phyloP scores from a whole-genome alignment of 2,113 vertebrate genomes.

The Prionailurus bengalensis region DNA sequence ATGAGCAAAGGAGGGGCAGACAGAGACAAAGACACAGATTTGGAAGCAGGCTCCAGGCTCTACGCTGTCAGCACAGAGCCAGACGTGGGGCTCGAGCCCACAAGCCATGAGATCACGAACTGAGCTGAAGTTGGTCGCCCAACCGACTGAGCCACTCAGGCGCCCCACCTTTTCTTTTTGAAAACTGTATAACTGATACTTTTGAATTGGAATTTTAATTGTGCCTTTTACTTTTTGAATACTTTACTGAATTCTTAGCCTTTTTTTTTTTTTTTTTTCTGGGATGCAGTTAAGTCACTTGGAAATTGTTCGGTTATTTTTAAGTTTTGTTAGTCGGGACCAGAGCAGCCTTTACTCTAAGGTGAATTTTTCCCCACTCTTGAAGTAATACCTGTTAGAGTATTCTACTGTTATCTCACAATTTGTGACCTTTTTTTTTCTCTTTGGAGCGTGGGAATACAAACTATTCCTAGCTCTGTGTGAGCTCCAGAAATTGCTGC shows the following conservation, averaged over 20 bases:
- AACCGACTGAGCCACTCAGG: too few relatives aligned
- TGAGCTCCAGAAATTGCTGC: neutral
- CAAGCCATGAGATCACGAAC: too few relatives aligned
- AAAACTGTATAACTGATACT: neutral
- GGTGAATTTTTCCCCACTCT: neutral
- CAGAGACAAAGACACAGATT: too few relatives aligned
- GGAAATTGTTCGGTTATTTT: neutral
- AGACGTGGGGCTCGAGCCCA: too few relatives aligned
- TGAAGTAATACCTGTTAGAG: neutral
- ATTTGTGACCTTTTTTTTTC: neutral
- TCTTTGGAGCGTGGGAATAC: neutral
- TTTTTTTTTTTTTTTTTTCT: neutral
- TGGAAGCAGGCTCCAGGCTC: too few relatives aligned
- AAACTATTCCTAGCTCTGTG: neutral
- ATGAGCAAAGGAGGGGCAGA: too few relatives aligned
- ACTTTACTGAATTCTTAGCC: neutral
- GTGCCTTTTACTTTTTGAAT: neutral
- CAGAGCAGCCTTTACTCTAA: neutral
- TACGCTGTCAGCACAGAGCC: too few relatives aligned
- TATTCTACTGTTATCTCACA: neutral
- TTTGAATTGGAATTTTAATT: slow-evolving; percentile 26
- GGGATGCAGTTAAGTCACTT: neutral
- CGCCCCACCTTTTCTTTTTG: neutral
- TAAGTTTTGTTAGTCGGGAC: neutral
- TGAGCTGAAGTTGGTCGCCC: too few relatives aligned